Conservation (phyloP, 2,888 invertebrate species). For the Stegophylla sp. region DNA sequence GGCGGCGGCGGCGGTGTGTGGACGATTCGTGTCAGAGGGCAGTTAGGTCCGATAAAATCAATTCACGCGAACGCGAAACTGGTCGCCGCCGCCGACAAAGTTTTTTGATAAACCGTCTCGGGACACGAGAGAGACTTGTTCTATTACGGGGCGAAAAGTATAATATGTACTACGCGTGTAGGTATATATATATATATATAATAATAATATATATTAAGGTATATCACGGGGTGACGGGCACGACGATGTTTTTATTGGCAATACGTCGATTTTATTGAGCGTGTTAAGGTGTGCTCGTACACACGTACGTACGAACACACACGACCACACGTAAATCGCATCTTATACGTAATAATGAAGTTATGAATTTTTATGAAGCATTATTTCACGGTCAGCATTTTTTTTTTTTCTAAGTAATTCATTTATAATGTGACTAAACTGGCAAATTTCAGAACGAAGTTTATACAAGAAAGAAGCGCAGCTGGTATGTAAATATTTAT, state of each 20-base stretch:
- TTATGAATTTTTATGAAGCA: too few relatives aligned
- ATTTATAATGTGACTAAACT: too few relatives aligned
- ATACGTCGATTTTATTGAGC: constrained; percentile 28
- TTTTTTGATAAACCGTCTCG: constrained; percentile 49
- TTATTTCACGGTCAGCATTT: too few relatives aligned
- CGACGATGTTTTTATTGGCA: constrained; percentile 38
- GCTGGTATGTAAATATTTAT: too few relatives aligned
- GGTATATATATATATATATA: neutral
- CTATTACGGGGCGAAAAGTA: neutral
- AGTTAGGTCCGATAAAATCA: constrained; percentile 55
- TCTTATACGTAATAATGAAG: too few relatives aligned
- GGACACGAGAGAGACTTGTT: constrained; percentile 31
- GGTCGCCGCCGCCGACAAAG: constrained; percentile 53
- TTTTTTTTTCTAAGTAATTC: too few relatives aligned
- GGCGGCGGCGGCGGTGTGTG: neutral
- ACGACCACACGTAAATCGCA: neutral
- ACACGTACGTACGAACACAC: neutral
- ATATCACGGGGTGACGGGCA: neutral
- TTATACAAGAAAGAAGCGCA: too few relatives aligned
- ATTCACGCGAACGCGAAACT: constrained; percentile 49
- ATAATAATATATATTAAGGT: too few relatives aligned
- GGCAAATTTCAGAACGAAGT: too few relatives aligned
- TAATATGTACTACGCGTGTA: too few relatives aligned
- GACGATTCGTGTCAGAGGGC: constrained; percentile 46
- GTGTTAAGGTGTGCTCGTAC: neutral